Evolutionary conservation across 2,113 vertebrate genomes (phyloP).

Genomic region (Xenus cinereus): DNA sequence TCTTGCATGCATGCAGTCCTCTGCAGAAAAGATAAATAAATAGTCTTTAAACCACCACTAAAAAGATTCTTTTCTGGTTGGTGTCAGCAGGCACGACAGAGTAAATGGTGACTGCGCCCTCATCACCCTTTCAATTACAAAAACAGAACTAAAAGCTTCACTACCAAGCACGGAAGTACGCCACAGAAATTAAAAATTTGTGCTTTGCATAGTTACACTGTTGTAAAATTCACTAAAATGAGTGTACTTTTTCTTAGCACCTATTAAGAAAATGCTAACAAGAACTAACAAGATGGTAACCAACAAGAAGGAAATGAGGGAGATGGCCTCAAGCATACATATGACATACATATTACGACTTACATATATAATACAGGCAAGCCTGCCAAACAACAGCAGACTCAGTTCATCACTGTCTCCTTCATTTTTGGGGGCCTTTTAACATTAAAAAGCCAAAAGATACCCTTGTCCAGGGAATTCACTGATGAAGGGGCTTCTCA

Average conservation of each 20-base stretch:
- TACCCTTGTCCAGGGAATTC: background rate
- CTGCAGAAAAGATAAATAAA: background rate
- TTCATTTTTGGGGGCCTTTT: background rate
- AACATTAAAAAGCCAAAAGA: background rate
- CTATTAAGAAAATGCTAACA: background rate
- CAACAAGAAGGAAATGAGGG: background rate
- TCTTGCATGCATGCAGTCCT: background rate
- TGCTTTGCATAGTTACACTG: background rate
- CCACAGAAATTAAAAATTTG: background rate
- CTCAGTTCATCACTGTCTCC: background rate
- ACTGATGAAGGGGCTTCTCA: background rate
- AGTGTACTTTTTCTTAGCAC: background rate
- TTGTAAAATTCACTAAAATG: background rate
- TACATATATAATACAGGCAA: background rate
- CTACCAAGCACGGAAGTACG: background rate
- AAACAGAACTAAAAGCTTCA: background rate
- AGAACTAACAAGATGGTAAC: background rate
- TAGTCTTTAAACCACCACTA: background rate
- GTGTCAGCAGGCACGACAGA: background rate
- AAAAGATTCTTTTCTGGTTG: background rate
- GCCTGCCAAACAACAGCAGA: background rate
- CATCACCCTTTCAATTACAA: background rate
- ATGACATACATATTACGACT: rapidly evolving
- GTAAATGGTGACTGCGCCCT: background rate
- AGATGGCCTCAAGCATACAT: rapidly evolving